Conservation (phyloP, 23 tunicate species). For the Styela clava region DNA sequence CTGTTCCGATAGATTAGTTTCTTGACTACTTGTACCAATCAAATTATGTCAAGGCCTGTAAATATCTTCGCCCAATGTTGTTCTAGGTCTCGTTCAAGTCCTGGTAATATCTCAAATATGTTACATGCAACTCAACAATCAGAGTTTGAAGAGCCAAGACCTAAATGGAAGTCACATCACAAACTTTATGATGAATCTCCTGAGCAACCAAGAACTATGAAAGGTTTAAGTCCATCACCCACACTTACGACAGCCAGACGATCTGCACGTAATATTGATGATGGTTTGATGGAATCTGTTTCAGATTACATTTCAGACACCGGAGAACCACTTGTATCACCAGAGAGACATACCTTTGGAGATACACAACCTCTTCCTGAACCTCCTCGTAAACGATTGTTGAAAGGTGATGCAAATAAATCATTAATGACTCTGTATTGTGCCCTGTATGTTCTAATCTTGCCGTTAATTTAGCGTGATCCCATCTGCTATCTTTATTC, state of each 20-base stretch:
- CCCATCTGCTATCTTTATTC: too few relatives aligned
- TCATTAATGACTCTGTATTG: background rate
- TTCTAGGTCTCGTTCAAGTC: constrained; percentile 12
- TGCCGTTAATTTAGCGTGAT: background rate
- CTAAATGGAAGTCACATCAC: background rate
- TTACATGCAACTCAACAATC: background rate
- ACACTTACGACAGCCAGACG: constrained; percentile 8
- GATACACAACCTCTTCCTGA: constrained; percentile 8
- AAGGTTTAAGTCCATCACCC: constrained; percentile 30
- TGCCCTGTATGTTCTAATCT: background rate
- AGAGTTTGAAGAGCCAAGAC: constrained; percentile 12
- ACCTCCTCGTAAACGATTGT: constrained; percentile 18
- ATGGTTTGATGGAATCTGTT: background rate
- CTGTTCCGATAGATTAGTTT: too few relatives aligned
- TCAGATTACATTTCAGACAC: constrained; percentile 25
- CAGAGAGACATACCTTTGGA: background rate
- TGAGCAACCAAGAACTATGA: background rate
- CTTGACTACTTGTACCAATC: too few relatives aligned
- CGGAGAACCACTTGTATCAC: constrained; percentile 9
- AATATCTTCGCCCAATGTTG: too few relatives aligned
- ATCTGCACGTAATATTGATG: background rate
- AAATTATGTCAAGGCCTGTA: too few relatives aligned
- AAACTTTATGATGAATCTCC: constrained; percentile 3
- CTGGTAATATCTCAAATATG: background rate
- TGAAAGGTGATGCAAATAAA: background rate